Base-by-base conservation (phyloP, 1,140 invertebrate genomes). In the Stenopsyche tienmushanensis region DNA sequence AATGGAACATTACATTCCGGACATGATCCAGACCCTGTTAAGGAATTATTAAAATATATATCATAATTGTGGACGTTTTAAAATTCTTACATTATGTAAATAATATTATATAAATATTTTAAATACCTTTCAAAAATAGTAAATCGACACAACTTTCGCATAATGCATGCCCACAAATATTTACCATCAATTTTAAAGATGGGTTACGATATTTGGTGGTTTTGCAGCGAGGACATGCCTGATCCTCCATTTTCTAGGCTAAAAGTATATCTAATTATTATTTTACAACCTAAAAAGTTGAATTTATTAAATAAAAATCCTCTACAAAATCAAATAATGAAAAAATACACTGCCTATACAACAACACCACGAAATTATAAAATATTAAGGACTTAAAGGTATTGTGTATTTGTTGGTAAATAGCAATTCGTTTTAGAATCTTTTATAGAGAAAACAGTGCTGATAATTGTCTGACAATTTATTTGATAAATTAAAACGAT, bases 171-270 rank as follows among this genome's bases (percentile, higher is more conserved):
- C 97, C 97, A 81, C 97, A 99, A 50, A 96, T 87, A 79, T 99
- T 99, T 54, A 99, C 96, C 91, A 98, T 91, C 79, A 99, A 85
- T 78, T 97, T 97, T 29, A 99, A 78, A 0, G 91, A 94, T 23
- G 96, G 96, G 83, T 99, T 99, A 79, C 95, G 86, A 76, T 98
- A 99, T 83, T 98, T 98, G 47, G 94, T 97, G 23, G 96, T 98
- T 84, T 98, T 97, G 81, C 97, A 99, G 77, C 94, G 85, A 67
- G 97, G 97, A 82, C 97, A 99, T 13, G 88, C 90, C 78, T 93
- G 89, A 72, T 96, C 93, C 67, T 93, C 91, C 91, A 93, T 92
- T 17, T 52, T 62, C 3, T 52, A 53, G 5, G n/a, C n/a, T 53
- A 53, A 47, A 5, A 9, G 44, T 47, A 47, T 15, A 18, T 20